These are phyloP conservation scores for Smithornis capensis DNA, from an alignment of 2,113 vertebrate genomes.

Conservation along the genomic window DNA sequence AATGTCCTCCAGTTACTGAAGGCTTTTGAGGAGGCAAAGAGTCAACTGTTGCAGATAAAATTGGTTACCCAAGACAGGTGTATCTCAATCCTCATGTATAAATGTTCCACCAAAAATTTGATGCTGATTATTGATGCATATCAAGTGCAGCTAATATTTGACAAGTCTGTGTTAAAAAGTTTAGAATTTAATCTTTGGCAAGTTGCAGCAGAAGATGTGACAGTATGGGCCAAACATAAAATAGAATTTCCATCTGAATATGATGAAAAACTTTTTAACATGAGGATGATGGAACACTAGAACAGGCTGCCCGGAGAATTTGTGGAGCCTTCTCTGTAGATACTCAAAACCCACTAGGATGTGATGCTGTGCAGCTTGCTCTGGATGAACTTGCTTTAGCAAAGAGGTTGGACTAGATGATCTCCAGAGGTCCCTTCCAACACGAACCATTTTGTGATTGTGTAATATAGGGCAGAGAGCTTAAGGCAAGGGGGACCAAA, in stretches of 20 bases:
- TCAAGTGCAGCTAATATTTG: not conserved
- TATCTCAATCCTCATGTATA: fast-evolving
- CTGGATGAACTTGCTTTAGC: not conserved
- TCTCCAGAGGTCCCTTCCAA: not conserved
- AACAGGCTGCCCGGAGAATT: not conserved
- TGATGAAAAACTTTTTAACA: not conserved
- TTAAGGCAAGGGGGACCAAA: not conserved
- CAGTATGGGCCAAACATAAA: not conserved
- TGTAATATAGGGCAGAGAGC: not conserved
- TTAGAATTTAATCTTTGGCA: not conserved
- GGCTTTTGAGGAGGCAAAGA: not conserved
- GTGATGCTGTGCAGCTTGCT: not conserved
- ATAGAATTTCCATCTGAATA: not conserved
- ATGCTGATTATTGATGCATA: not conserved
- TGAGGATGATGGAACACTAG: not conserved
- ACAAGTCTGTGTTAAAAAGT: not conserved
- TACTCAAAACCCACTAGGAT: not conserved
- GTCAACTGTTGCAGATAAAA: not conserved
- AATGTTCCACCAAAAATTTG: not conserved
- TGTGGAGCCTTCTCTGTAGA: not conserved
- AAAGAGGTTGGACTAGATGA: not conserved
- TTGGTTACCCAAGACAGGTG: not conserved
- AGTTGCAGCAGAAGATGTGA: not conserved
- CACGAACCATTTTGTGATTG: not conserved
- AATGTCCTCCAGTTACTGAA: not conserved